Conservation (phyloP, 2,113 vertebrate species). For the Gyps fulvus region DNA sequence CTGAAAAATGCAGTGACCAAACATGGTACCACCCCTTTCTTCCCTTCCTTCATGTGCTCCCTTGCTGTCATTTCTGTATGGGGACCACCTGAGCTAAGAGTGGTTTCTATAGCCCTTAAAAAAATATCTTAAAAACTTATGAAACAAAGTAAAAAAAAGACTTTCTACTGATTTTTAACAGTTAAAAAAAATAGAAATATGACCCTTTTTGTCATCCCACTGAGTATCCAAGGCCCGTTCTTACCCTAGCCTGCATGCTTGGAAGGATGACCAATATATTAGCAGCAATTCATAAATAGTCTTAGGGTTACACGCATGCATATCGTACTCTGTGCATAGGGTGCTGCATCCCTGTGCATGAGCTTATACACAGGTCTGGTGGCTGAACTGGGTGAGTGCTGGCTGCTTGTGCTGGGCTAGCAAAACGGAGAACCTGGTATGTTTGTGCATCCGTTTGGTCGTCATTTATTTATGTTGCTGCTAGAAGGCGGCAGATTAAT, state of each 20-base stretch:
- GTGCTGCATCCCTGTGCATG: background rate
- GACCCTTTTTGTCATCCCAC: background rate
- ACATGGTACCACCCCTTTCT: rapidly evolving
- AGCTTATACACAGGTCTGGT: too few species aligned
- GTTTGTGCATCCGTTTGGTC: background rate
- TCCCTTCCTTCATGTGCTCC: background rate
- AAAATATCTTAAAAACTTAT: rapidly evolving
- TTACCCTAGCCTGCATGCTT: background rate
- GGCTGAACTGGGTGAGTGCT: background rate
- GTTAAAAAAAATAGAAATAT: background rate
- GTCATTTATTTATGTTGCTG: background rate
- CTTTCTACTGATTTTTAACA: background rate
- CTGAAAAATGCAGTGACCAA: background rate
- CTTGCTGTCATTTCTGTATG: background rate
- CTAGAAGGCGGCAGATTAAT: background rate
- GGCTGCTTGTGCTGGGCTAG: background rate
- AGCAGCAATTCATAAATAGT: background rate
- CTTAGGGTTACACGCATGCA: rapidly evolving
- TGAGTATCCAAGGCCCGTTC: background rate
- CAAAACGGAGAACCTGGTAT: background rate
- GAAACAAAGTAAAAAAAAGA: background rate
- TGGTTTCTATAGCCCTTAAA: background rate
- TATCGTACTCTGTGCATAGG: background rate
- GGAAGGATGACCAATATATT: background rate
- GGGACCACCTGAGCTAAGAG: background rate